Percentiles rank a stretch among this genome's conserved stretches.
These are phyloP conservation scores for Dusona sp. DNA, from an alignment of 2,888 invertebrate genomes.

Conservation along the genomic window DNA sequence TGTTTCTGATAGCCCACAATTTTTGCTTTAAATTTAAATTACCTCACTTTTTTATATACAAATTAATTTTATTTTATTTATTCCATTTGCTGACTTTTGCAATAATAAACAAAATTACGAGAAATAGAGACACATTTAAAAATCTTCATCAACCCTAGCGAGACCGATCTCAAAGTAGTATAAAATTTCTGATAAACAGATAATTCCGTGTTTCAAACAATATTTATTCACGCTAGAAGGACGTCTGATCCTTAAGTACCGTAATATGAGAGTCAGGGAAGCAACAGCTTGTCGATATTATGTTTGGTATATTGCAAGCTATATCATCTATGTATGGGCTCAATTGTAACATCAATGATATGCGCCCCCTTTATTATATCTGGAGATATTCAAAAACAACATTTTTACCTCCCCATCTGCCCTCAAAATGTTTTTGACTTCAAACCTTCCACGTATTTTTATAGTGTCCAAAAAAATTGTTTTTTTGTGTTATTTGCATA, in stretches of 20 bases:
- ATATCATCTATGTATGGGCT: constrained; percentile 1
- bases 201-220: constrained; percentile 42
- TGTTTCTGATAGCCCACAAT: background rate
- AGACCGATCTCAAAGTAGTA: background rate
- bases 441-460: constrained; percentile 26
- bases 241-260: constrained; percentile 44
- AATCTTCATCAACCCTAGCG: constrained; percentile 36
- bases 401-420: constrained; percentile 22
- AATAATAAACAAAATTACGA: background rate
- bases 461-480: constrained; percentile 5
- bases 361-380: constrained; percentile 52
- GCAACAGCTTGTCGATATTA: constrained; percentile 50
- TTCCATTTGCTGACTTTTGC: background rate
- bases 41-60: background rate
- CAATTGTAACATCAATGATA: constrained; percentile 58
- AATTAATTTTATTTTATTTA: background rate
- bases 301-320: background rate
- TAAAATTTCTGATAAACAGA: constrained; percentile 44
- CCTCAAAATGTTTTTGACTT: constrained; percentile 27
- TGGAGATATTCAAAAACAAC: constrained; percentile 44
- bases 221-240: constrained; percentile 46
- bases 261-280: constrained; percentile 55
- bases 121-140: constrained; percentile 19
- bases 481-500: constrained; percentile 30
- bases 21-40: background rate